Evolutionary conservation across 1,140 invertebrate species (phyloP), one percentile per base, ranked within the genome.

Genomic region (Tribolium madens): DNA sequence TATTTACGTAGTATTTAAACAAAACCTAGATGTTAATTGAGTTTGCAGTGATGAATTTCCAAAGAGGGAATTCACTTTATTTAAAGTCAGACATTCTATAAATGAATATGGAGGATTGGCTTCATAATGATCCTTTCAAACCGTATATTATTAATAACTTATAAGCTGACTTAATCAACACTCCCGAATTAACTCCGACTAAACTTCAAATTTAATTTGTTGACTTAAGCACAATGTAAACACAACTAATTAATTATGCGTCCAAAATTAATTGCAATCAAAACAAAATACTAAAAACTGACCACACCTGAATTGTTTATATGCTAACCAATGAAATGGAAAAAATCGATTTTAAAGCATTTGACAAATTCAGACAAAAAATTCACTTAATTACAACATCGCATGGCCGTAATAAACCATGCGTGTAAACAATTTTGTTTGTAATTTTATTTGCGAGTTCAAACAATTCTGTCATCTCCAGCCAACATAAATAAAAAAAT

Each of bases 181-280:
- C 70, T 21, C 14, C 14, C 14, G 12, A 47, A 71, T 13, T 36
- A 26, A 71, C 18, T 21, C 15, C 17, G 12, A 50, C 13, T 72
- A n/a, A 72, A 72, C 5, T 72, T 72, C n/a, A 9, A 72, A 72
- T 52, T 21, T 26, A 26, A 13, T 72, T 71, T 71, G 33, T 47
- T 71, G 13, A 47, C 46, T n/a, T 71, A 71, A 18, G 9, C 14
- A 42, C 21, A 47, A 42, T 14, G 21, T 47, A 71, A 71, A 15
- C 36, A 47, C 33, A 17, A 69, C 26, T 60, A 60, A 60, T 60
- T 60, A 60, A 69, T 36, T 46, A 71, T 42, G 17, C 36, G 12
- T 71, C 15, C 36, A 18, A 71, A 47, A 10, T 48, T 47, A 18
- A 46, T 18, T 47, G 7, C 21, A 72, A 50, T 72, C 26, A 5